Evolutionary conservation across 2,113 vertebrate genomes (phyloP).

Genomic region (Eudyptes chrysolophus): DNA sequence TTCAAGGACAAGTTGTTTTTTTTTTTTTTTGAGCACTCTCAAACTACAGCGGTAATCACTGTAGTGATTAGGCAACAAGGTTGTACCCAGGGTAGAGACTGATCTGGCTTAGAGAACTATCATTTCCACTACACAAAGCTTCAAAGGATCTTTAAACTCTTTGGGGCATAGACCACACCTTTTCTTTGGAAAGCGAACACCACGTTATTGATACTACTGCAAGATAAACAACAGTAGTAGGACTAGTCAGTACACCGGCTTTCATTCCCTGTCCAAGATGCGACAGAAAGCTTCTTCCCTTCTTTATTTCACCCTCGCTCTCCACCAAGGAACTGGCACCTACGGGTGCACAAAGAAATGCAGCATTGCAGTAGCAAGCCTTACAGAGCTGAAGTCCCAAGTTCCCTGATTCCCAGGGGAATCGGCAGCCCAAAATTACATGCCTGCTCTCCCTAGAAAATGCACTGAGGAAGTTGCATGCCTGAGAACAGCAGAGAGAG

Average conservation of each 20-base stretch:
- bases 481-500: neutral
- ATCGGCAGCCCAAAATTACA: neutral
- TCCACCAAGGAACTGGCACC: neutral
- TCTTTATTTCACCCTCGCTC: neutral
- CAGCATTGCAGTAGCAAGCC: neutral
- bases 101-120: neutral
- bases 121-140: neutral
- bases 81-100: accelerated
- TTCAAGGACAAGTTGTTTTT: neutral
- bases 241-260: neutral
- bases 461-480: neutral
- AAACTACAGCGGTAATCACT: neutral
- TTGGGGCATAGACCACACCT: neutral
- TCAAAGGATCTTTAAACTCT: neutral
- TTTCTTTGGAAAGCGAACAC: conserved; percentile 6
- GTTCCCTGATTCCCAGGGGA: neutral
- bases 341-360: neutral
- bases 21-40: neutral
- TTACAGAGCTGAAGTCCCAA: neutral
- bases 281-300: neutral
- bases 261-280: neutral
- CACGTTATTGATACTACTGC: neutral
- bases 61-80: neutral
- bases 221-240: neutral
- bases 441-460: neutral